phyloP scores from a whole-genome alignment of 2,888 invertebrate species.

The Willowsia nigromaculata region DNA sequence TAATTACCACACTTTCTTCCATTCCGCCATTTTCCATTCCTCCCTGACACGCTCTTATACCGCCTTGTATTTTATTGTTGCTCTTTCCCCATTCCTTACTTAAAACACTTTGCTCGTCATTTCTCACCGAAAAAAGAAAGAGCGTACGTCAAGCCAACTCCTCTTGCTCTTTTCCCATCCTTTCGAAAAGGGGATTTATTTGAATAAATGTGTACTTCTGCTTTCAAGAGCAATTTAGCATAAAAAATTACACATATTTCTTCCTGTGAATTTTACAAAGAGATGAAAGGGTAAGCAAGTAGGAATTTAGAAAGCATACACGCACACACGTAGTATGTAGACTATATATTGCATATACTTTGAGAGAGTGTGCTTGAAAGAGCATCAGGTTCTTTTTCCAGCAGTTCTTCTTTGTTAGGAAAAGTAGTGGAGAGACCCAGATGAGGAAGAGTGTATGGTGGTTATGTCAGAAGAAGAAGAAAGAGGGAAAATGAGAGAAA shows the following conservation, averaged over 20 bases:
- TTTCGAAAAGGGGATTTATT: conserved; percentile 18
- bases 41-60: background rate
- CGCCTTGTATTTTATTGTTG: background rate
- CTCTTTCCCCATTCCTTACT: conserved; percentile 17
- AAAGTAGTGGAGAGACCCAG: background rate
- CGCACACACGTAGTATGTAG: background rate
- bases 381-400: conserved; percentile 33
- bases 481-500: conserved; percentile 10
- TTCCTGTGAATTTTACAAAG: conserved; percentile 34
- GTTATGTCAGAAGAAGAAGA: conserved; percentile 14
- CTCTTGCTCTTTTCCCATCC: background rate
- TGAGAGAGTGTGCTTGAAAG: background rate
- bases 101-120: conserved; percentile 11
- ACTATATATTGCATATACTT: background rate
- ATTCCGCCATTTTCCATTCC: background rate
- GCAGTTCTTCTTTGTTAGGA: background rate
- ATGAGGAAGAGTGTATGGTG: background rate
- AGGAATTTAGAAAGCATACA: conserved; percentile 18
- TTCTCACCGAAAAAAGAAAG: background rate
- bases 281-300: conserved; percentile 32
- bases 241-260: conserved; percentile 39
- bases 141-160: conserved; percentile 13
- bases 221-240: conserved; percentile 46
- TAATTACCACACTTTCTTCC: conserved; percentile 34
- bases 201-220: conserved; percentile 34